Evolutionary conservation across 1,140 invertebrate species (phyloP).

Genomic region (Leptinotarsa texana): DNA sequence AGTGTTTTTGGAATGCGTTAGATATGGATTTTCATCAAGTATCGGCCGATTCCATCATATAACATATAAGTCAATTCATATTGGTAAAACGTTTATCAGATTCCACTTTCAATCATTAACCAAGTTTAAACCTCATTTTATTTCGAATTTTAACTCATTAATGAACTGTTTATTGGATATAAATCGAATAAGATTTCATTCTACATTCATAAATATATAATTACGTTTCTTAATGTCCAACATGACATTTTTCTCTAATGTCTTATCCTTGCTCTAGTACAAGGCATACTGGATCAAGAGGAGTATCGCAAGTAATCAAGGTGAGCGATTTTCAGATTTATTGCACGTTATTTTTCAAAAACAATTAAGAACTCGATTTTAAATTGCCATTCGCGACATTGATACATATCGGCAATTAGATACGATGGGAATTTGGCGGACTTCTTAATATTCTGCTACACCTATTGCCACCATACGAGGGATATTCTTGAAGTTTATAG

Average conservation of each 20-base stretch:
- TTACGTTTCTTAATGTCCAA: not conserved
- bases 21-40: too few species aligned
- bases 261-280: constrained; percentile 1
- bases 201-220: too few species aligned
- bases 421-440: not conserved
- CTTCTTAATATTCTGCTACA: not conserved
- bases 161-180: too few species aligned
- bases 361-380: not conserved
- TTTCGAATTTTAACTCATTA: too few species aligned
- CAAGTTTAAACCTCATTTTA: too few species aligned
- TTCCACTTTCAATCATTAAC: too few species aligned
- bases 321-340: constrained; percentile 14
- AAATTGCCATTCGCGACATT: not conserved
- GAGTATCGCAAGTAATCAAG: constrained; percentile 11
- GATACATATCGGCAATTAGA: not conserved
- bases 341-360: constrained; percentile 9
- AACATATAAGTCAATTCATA: too few species aligned
- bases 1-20: too few species aligned
- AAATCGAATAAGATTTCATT: too few species aligned
- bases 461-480: not conserved
- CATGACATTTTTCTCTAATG: constrained; percentile 1
- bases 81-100: too few species aligned
- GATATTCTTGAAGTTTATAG: too few species aligned
- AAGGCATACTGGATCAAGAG: constrained; percentile 12
- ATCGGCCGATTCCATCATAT: too few species aligned